Conservation (phyloP, 2,797 vertebrate genomes). For the Aeoliscus strigatus region DNA sequence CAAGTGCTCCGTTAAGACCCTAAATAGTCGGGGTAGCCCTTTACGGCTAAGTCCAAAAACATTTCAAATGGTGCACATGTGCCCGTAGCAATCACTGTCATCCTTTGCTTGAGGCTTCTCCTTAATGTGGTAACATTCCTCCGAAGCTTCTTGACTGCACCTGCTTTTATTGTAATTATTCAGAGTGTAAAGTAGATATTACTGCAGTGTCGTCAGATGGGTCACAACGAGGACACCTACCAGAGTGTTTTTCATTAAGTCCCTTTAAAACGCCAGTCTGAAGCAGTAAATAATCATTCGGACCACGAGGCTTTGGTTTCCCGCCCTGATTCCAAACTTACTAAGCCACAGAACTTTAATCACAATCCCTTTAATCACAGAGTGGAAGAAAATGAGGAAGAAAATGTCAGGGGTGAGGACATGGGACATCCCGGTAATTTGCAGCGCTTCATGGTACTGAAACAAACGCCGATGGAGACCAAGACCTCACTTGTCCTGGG, state of each 20-base stretch:
- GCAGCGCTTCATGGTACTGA: no score
- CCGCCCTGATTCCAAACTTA: conserved; percentile 23
- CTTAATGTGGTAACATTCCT: conserved; percentile 27
- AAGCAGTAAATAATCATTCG: conserved; percentile 41
- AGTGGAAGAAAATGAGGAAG: conserved; percentile 37
- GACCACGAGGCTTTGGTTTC: conserved; percentile 35
- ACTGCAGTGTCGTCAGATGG: conserved; percentile 26
- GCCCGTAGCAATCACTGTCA: conserved; percentile 25
- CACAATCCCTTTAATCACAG: conserved; percentile 52
- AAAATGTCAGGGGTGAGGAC: conserved; percentile 13
- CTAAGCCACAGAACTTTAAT: conserved; percentile 43
- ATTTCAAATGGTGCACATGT: conserved; percentile 36
- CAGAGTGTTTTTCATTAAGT: conserved; percentile 29
- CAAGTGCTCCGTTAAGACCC: neutral
- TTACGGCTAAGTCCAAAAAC: conserved; percentile 2
- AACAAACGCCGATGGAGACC: conserved; percentile 1
- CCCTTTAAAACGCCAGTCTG: conserved; percentile 32
- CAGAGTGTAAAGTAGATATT: conserved; percentile 6
- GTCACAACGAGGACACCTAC: conserved; percentile 25
- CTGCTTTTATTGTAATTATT: conserved; percentile 13
- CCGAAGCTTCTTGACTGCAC: conserved; percentile 22
- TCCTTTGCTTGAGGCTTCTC: conserved; percentile 27
- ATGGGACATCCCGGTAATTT: no score
- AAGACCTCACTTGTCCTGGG: conserved; percentile 2
- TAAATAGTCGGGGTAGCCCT: neutral